Percentiles rank a stretch among this genome's conserved stretches.
phyloP scores from a whole-genome alignment of 2,888 invertebrate genomes.

The Phymatocera aterrima region DNA sequence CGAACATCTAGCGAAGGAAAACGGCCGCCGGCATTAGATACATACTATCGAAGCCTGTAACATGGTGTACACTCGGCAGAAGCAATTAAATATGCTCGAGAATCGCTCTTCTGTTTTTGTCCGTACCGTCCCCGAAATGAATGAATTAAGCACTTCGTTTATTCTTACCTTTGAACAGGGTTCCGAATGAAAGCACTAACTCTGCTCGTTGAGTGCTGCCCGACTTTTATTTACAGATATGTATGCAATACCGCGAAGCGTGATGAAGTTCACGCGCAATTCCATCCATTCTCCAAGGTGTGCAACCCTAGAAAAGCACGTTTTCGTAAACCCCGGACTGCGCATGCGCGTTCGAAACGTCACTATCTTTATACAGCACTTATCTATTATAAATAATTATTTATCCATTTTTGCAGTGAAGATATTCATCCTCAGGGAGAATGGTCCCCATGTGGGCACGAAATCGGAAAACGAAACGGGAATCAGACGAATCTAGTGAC shows the following conservation, averaged over 20 bases:
- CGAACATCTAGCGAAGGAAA: not conserved
- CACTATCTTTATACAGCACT: not conserved
- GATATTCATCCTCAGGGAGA: no score
- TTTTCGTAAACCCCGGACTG: not conserved
- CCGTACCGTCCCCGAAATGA: not conserved
- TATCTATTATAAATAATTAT: not conserved
- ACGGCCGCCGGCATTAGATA: slow-evolving; percentile 26
- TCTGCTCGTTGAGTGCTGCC: no score
- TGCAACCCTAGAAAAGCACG: not conserved
- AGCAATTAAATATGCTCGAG: not conserved
- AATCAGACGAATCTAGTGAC: no score
- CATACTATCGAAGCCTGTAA: not conserved
- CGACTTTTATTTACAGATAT: slow-evolving; percentile 9
- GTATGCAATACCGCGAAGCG: not conserved
- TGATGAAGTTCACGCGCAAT: slow-evolving; percentile 37
- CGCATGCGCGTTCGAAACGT: slow-evolving; percentile 15
- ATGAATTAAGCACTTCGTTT: not conserved
- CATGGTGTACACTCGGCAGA: not conserved
- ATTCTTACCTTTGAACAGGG: slow-evolving; percentile 20
- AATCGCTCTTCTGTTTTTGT: not conserved
- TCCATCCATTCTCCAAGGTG: not conserved
- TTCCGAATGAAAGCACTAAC: not conserved
- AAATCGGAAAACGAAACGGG: no score
- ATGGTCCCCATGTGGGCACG: no score
- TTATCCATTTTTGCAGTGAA: no score